Evolutionary conservation across 1,140 invertebrate genomes (phyloP).

Genomic region (Penaeus vannamei): DNA sequence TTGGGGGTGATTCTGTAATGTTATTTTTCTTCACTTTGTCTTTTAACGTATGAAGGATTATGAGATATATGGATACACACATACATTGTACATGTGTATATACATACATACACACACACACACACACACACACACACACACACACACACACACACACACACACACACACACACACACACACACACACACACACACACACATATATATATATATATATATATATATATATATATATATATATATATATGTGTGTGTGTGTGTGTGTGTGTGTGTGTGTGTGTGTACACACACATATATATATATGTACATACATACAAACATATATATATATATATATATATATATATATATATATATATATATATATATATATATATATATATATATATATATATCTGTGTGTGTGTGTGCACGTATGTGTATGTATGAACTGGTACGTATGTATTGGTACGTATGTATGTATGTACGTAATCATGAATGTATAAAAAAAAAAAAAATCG

Average conservation of each 20-base stretch:
- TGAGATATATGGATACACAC: not conserved
- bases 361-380: conserved; percentile 23
- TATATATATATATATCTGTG: too few relatives aligned
- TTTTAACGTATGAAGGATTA: not conserved
- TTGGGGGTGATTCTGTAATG: too few relatives aligned
- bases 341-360: conserved; percentile 17
- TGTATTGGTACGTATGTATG: not conserved
- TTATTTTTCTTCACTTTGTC: not conserved
- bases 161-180: not conserved
- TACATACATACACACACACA: not conserved
- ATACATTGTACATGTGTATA: not conserved
- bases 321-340: not conserved
- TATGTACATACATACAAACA: not conserved
- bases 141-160: not conserved
- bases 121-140: not conserved
- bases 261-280: not conserved
- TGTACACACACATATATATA: not conserved
- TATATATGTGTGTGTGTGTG: not conserved
- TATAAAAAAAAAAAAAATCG: too few relatives aligned
- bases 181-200: not conserved
- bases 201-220: not conserved
- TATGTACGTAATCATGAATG: not conserved
- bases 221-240: not conserved
- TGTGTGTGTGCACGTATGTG: too few relatives aligned
- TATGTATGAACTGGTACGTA: not conserved